Evolutionary conservation across 2,888 invertebrate genomes (phyloP).

Genomic region (Palloptera scutellata): DNA sequence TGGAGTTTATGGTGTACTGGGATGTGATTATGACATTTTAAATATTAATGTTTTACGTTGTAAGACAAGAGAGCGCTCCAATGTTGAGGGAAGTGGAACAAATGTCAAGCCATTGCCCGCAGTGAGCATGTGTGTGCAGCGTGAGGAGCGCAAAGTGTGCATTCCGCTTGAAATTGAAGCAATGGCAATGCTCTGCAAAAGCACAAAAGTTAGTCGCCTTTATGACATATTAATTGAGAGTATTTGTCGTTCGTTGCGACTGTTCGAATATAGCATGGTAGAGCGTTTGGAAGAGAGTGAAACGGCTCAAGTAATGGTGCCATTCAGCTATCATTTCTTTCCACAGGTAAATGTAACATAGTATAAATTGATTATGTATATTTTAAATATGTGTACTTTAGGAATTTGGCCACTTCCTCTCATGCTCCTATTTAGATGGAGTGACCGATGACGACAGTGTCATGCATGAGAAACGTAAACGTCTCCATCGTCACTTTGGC

Average conservation of each 20-base stretch:
- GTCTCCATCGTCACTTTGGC: constrained; percentile 76
- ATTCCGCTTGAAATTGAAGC: constrained; percentile 76
- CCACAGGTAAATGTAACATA: constrained; percentile 45
- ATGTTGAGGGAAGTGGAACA: constrained; percentile 26
- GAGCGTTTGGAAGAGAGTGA: constrained; percentile 65
- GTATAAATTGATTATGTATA: background rate
- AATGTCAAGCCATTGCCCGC: constrained; percentile 40
- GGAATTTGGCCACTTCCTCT: constrained; percentile 79
- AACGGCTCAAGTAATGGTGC: constrained; percentile 49
- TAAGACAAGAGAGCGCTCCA: constrained; percentile 54
- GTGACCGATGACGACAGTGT: constrained; percentile 74
- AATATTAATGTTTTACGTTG: constrained; percentile 58
- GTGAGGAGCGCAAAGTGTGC: constrained; percentile 51
- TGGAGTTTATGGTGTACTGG: constrained; percentile 45
- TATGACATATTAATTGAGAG: constrained; percentile 81
- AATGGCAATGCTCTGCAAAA: constrained; percentile 74
- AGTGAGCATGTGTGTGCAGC: constrained; percentile 50
- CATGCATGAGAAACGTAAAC: constrained; percentile 69
- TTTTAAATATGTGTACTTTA: constrained; percentile 38
- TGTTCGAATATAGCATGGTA: constrained; percentile 71
- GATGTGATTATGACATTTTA: constrained; percentile 57
- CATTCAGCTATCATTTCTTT: constrained; percentile 74
- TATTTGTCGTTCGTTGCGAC: constrained; percentile 73
- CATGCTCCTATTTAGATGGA: constrained; percentile 74
- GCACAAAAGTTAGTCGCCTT: constrained; percentile 71